Evolutionary conservation across 2,888 invertebrate species (phyloP).

Genomic region (Eupsilia transversa): DNA sequence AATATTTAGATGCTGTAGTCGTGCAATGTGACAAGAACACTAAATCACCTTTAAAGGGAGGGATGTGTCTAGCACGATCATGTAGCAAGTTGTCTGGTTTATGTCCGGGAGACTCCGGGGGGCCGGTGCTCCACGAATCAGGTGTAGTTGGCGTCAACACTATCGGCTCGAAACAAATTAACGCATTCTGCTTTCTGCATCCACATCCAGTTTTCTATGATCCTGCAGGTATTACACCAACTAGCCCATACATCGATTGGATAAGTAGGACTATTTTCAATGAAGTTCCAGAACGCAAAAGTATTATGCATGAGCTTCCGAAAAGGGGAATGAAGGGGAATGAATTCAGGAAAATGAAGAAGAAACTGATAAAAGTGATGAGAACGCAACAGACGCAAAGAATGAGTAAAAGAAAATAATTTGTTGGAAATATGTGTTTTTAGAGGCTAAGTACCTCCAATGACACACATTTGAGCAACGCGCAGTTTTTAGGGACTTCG

Average conservation of each 20-base stretch:
- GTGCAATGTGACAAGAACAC: not conserved
- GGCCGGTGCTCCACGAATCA: constrained; percentile 42
- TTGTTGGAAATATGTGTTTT: not conserved
- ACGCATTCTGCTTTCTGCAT: not conserved
- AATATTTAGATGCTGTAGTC: constrained; percentile 27
- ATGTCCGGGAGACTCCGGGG: constrained; percentile 51
- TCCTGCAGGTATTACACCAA: constrained; percentile 24
- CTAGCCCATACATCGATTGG: constrained; percentile 38
- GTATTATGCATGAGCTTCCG: not conserved
- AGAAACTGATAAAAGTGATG: not conserved
- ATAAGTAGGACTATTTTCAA: constrained; percentile 15
- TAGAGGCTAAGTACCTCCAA: not conserved
- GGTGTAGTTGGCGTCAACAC: constrained; percentile 45
- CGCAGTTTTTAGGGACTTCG: not conserved
- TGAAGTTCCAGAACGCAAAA: not conserved
- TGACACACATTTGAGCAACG: not conserved
- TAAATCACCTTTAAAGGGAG: rapidly evolving
- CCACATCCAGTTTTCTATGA: not conserved
- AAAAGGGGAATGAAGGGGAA: too few relatives aligned
- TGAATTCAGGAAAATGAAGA: not conserved
- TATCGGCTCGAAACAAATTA: rapidly evolving
- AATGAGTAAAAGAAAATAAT: not conserved
- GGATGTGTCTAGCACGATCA: constrained; percentile 37
- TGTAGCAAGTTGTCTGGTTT: not conserved
- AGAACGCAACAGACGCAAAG: not conserved